Percentiles rank a stretch among this genome's conserved stretches.
Evolutionary conservation across 64 coral and sea anemone species (phyloP).

Genomic region (Stichodactyla helianthus): DNA sequence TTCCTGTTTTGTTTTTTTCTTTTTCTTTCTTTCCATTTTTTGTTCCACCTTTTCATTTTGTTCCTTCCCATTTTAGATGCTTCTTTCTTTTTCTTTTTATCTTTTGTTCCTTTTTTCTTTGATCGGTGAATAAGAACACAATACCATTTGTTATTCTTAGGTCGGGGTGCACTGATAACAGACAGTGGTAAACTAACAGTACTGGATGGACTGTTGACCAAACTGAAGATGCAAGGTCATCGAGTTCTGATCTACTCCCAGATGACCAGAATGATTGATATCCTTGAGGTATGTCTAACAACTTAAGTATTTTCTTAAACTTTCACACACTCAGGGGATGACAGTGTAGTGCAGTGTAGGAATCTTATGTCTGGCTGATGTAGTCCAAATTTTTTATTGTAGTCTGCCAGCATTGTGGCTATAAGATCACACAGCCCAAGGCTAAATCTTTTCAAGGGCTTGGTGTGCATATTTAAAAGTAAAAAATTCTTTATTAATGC

Average conservation of each 20-base stretch:
- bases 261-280: slow-evolving; percentile 95
- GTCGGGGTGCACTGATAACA: slow-evolving; percentile 74
- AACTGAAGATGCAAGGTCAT: slow-evolving; percentile 85
- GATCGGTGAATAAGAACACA: background rate
- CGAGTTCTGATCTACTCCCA: slow-evolving; percentile 90
- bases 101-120: background rate
- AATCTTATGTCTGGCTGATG: too few species aligned
- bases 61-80: background rate
- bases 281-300: slow-evolving; percentile 60
- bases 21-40: background rate
- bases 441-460: too few species aligned
- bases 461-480: too few species aligned
- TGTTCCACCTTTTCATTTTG: background rate
- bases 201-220: slow-evolving; percentile 72
- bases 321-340: too few species aligned
- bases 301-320: too few species aligned
- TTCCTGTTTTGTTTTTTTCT: background rate
- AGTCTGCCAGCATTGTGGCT: too few species aligned
- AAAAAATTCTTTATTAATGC: too few species aligned
- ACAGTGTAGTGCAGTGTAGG: too few species aligned
- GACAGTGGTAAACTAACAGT: slow-evolving; percentile 93
- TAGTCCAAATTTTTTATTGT: too few species aligned
- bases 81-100: background rate
- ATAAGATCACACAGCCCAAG: too few species aligned
- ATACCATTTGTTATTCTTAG: slow-evolving; percentile 7